Percentiles rank a stretch among this genome's conserved stretches.
Conservation (phyloP, 2,888 invertebrate genomes). For the Drosophila parthenogenetica region DNA sequence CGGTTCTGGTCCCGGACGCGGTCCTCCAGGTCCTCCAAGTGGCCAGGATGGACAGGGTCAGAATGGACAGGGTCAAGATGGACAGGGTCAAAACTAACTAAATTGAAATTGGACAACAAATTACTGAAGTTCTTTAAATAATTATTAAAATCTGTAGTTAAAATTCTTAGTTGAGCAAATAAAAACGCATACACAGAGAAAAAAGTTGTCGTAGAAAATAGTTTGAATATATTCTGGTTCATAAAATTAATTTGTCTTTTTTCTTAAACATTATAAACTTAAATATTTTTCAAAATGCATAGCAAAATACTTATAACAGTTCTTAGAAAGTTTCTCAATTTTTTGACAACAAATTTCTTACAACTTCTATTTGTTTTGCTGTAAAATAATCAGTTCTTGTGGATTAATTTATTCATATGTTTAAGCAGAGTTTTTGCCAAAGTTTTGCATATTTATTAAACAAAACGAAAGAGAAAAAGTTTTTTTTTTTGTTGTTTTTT, state of each 20-base stretch:
- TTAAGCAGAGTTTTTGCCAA: conserved; percentile 18
- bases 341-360: conserved; percentile 3
- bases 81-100: conserved; percentile 20
- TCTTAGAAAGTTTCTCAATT: neutral
- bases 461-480: conserved; percentile 22
- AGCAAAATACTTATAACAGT: neutral
- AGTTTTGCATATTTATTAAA: conserved; percentile 30
- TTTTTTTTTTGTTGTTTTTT: conserved; percentile 27
- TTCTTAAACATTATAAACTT: too few relatives aligned
- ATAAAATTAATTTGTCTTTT: too few relatives aligned
- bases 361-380: conserved; percentile 3
- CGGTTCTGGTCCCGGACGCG: conserved; percentile 1
- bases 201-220: neutral
- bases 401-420: conserved; percentile 3
- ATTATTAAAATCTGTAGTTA: conserved; percentile 10
- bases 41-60: conserved; percentile 10
- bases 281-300: too few relatives aligned
- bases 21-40: conserved; percentile 23
- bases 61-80: conserved; percentile 2
- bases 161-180: conserved; percentile 17
- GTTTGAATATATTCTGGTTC: too few relatives aligned
- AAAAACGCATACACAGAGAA: neutral
- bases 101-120: neutral
- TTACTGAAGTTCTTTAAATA: neutral
- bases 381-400: conserved; percentile 8